Conservation (phyloP, 2,888 invertebrate genomes). For the Lomographa bimaculata region DNA sequence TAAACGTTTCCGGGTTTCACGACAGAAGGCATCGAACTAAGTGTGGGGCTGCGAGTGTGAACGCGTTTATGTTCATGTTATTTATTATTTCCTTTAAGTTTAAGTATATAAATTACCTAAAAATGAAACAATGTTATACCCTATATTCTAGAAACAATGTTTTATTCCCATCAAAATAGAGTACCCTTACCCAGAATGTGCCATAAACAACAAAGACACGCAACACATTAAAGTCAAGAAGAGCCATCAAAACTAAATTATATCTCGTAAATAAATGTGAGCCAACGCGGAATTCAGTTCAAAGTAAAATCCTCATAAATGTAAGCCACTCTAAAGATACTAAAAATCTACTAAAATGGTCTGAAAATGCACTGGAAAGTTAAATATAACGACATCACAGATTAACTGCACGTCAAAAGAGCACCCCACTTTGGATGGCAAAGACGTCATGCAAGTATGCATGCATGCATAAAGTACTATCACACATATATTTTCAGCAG, state of each 20-base stretch:
- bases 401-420: constrained; percentile 26
- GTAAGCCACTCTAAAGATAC: not conserved
- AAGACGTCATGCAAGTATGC: constrained; percentile 21
- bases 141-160: too few relatives aligned
- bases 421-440: constrained; percentile 19
- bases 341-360: constrained; percentile 9
- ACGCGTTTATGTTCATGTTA: too few relatives aligned
- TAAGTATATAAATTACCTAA: too few relatives aligned
- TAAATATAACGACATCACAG: constrained; percentile 27
- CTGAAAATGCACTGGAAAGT: constrained; percentile 8
- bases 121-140: too few relatives aligned
- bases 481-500: too few relatives aligned
- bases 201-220: too few relatives aligned
- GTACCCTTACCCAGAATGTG: too few relatives aligned
- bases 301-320: constrained; percentile 5
- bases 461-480: constrained; percentile 15
- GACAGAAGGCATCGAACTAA: too few relatives aligned
- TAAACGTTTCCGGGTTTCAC: too few relatives aligned
- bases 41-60: too few relatives aligned
- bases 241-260: constrained; percentile 1
- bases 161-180: too few relatives aligned
- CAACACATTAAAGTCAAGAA: constrained; percentile 1
- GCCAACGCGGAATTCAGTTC: not conserved
- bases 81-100: too few relatives aligned
- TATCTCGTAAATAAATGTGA: not conserved